A percentile compares a stretch with the other conserved stretches of the same genome.
phyloP scores from a whole-genome alignment of 2,113 vertebrate genomes.

The Grammomys dolichurus region DNA sequence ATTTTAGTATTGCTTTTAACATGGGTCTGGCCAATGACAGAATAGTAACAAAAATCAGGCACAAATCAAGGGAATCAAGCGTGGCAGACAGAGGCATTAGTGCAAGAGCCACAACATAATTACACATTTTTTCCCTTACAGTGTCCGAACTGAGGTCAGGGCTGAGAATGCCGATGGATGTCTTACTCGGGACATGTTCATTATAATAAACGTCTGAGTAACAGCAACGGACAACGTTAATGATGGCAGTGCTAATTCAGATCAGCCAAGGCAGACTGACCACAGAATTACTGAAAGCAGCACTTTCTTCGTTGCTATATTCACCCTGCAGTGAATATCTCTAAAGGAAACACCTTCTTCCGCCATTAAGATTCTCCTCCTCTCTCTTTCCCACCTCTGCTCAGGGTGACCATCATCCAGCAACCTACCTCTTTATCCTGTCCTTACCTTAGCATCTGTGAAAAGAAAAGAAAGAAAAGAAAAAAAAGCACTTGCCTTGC shows the following conservation, averaged over 20 bases:
- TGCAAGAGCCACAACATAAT: background rate
- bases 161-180: too few relatives aligned
- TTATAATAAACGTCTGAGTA: background rate
- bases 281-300: background rate
- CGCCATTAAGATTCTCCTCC: background rate
- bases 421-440: background rate
- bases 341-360: background rate
- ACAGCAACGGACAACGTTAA: background rate
- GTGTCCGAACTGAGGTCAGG: background rate
- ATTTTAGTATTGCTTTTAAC: background rate
- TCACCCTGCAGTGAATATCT: background rate
- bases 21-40: background rate
- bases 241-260: background rate
- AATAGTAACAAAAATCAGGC: background rate
- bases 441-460: background rate
- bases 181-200: background rate
- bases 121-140: background rate
- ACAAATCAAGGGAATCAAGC: background rate
- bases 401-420: background rate
- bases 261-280: background rate
- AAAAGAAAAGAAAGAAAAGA: background rate
- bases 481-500: background rate
- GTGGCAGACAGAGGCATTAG: background rate
- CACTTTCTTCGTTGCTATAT: background rate
- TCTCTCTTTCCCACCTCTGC: background rate